Evolutionary conservation across 2,113 vertebrate species (phyloP), one percentile per base, ranked within the genome.

Genomic region (Casuarius casuarius): DNA sequence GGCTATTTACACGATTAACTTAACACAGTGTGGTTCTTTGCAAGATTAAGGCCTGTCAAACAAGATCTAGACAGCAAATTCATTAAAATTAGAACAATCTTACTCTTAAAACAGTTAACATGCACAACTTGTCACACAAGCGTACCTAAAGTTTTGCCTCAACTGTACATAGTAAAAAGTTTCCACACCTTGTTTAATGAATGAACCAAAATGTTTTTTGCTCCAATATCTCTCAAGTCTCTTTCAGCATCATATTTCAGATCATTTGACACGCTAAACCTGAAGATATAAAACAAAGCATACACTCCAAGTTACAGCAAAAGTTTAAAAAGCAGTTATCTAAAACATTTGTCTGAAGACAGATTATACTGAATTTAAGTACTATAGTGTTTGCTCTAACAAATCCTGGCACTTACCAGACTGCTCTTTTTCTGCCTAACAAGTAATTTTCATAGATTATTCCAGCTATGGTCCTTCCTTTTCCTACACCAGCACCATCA

Each of bases 231-330:
- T 96, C 99, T 98, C 95, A 99, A 97, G 96, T 99, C 99, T 94
- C 99, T 98, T 96, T 99, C 99, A 73, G 99, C 99, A 48, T 99
- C 99, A 5, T 99, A 99, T 95, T 99, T 99, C 94, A 99, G 98
- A 92, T 99, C 99, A 80, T 99, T 99, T 54, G 99, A 99, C 82
- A 99, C 99, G 35, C 99, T 99, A 95, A 99, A 99, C 99, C 99
- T 99, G 94, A 19, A 49, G 52, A 82, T 2, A 72, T 1, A 88
- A 79, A 61, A 73, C 68, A 95, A 51, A 94, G 33, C 29, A 88
- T 1, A 46, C 5, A 59, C 33, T 46, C 61, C 52, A 82, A 87
- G 42, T 85, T 19, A 56, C 19, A 87, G 52, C 28, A 92, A 7
- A 44, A 76, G 11, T 71, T 61, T 46, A 71, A 83, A 84, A 84